Base-by-base conservation (phyloP, 2,797 vertebrate genomes). In the Melanotaenia trifasciata region DNA sequence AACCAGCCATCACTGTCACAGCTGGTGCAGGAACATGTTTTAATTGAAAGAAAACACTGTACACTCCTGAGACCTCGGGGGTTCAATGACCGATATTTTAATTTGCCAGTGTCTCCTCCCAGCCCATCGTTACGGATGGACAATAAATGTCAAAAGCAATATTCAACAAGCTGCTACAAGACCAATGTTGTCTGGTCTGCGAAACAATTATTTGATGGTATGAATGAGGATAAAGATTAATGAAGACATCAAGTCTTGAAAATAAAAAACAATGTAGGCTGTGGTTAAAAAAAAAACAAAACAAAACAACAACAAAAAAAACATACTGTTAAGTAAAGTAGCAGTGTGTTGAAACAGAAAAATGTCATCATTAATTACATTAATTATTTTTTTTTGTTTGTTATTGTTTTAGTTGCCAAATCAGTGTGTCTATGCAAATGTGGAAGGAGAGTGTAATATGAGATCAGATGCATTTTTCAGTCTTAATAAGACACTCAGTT, bases 1-100 rank as follows among this genome's bases (percentile, higher is more conserved):
- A 26, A 72, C 43, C 3, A 20, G 35, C 14, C 33, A 20, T 58
- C 28, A 32, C 64, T 67, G 38, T 56, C 36, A 35, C 14, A 30
- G 58, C 24, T 36, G 60, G 69, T 74, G 26, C 62, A 66, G 75
- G 70, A 73, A 63, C 58, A 50, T 54, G 56, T 81, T 81, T 72
- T 68, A 69, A 71, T 64, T 47, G 77, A 43, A 22, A 58, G 74
- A 70, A 78, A 70, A 74, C 64, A 59, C 24, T 14, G 47, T 58
- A 22, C 56, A 56, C 74, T 65, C 65, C 47, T 1, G 18, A 58
- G 82, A 66, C 59, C 64, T 64, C 72, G 33, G 20, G 30, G 58
- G 68, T 72, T 64, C 51, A 68, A 53, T 67, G 47, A 64, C 43
- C 63, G 40, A 38, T 51, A 51, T 51, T 51, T 24, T 10, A 10